Evolutionary conservation across 2,888 invertebrate species (phyloP).

Genomic region (Tipula confusa): DNA sequence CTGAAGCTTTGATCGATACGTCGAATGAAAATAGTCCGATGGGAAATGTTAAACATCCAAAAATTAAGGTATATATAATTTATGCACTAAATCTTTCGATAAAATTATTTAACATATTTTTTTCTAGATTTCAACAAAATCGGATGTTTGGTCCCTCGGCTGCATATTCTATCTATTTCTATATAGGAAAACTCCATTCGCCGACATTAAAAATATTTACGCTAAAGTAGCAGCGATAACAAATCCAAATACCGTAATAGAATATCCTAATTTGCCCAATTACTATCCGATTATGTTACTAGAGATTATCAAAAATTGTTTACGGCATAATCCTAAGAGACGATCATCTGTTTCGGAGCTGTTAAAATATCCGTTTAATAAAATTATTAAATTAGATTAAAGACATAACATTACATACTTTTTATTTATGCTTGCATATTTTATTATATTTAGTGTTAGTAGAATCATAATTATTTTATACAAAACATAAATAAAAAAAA

Average conservation of each 20-base stretch:
- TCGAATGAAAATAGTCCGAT: constrained; percentile 50
- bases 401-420: no score
- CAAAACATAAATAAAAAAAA: neutral
- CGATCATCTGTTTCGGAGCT: constrained; percentile 47
- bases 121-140: constrained; percentile 77
- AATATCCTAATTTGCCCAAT: constrained; percentile 61
- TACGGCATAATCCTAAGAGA: constrained; percentile 47
- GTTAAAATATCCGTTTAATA: constrained; percentile 48
- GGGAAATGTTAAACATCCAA: constrained; percentile 49
- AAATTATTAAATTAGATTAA: constrained; percentile 44
- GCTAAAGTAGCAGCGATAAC: constrained; percentile 75
- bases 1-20: constrained; percentile 77
- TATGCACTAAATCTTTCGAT: no score
- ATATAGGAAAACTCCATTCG: constrained; percentile 87
- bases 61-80: constrained; percentile 49
- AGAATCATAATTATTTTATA: neutral
- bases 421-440: neutral
- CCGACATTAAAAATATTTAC: constrained; percentile 66
- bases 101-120: no score
- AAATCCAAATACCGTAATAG: constrained; percentile 67
- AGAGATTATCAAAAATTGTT: constrained; percentile 47
- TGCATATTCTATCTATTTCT: constrained; percentile 92
- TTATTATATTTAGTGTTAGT: neutral
- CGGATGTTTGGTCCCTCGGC: constrained; percentile 97
- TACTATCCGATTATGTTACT: constrained; percentile 50